Evolutionary conservation across 2,113 vertebrate species (phyloP).

Genomic region (Colossoma macropomum): DNA sequence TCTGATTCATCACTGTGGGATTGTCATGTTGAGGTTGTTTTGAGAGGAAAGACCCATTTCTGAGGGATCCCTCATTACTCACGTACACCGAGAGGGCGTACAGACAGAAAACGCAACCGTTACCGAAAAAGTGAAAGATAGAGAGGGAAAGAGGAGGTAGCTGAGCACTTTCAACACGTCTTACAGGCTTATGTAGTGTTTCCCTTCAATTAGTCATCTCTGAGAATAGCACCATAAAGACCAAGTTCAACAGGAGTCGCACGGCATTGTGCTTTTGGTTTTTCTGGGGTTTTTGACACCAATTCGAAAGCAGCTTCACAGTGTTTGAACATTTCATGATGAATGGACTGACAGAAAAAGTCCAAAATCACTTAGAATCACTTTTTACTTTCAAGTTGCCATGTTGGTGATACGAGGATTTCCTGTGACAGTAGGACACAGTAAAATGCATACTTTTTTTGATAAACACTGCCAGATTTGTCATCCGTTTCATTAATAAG

Average conservation of each 20-base stretch:
- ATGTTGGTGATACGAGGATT: too few relatives aligned
- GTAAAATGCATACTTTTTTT: too few relatives aligned
- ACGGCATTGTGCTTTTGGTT: too few relatives aligned
- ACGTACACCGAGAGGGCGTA: conserved; percentile 20
- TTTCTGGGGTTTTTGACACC: too few relatives aligned
- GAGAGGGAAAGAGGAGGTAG: conserved; percentile 11
- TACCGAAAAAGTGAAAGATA: conserved; percentile 49
- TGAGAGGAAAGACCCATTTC: conserved; percentile 52
- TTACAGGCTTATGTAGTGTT: conserved; percentile 22
- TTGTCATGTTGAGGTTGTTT: conserved; percentile 18
- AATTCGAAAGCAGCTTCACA: too few relatives aligned
- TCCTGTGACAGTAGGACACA: too few relatives aligned
- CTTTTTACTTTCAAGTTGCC: too few relatives aligned
- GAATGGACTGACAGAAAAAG: too few relatives aligned
- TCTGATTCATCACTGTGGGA: conserved; percentile 24
- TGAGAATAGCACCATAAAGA: background rate
- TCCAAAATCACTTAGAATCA: too few relatives aligned
- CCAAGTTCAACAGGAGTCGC: background rate
- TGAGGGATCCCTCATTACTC: conserved; percentile 58
- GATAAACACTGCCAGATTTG: background rate
- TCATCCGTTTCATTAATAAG: background rate
- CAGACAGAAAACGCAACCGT: conserved; percentile 37
- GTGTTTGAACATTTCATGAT: too few relatives aligned
- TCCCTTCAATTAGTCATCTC: conserved; percentile 45
- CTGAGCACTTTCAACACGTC: conserved; percentile 38